phyloP scores from a whole-genome alignment of 2,113 vertebrate species.

The Benitochromis conjunctus region DNA sequence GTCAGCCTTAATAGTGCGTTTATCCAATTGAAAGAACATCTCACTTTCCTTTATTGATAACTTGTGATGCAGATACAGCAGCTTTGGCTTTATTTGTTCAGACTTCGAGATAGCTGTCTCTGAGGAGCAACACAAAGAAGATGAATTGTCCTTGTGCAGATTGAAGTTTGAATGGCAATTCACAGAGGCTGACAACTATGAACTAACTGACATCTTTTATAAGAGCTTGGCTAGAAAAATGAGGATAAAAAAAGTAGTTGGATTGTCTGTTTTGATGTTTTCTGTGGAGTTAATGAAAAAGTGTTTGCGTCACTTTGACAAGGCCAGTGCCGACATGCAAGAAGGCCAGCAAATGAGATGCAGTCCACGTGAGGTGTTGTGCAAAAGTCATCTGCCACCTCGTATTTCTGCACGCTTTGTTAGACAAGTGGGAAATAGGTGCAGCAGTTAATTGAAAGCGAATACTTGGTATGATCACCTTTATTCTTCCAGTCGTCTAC shows the following conservation, averaged over 20 bases:
- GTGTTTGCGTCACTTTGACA: not conserved
- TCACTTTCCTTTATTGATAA: not conserved
- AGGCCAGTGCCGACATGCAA: not conserved
- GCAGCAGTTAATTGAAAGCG: not conserved
- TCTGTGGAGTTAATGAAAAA: not conserved
- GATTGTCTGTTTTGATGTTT: not conserved
- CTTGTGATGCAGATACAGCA: not conserved
- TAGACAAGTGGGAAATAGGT: not conserved
- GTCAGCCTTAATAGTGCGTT: not conserved
- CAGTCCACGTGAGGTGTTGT: not conserved
- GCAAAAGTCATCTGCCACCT: not conserved
- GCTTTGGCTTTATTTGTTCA: not conserved
- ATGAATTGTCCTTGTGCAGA: not conserved
- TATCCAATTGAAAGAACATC: not conserved
- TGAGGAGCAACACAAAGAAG: not conserved
- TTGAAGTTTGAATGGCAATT: not conserved
- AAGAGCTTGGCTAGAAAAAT: not conserved
- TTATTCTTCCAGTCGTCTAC: no score
- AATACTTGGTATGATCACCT: no score
- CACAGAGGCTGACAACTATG: not conserved
- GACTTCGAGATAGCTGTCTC: not conserved
- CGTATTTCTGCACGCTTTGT: rapidly evolving
- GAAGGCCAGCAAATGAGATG: not conserved
- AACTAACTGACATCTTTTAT: not conserved
- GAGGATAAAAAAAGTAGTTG: not conserved